A percentile compares a stretch with the other conserved stretches of the same genome.
Conservation (phyloP, 2,113 vertebrate species). For the Vidua chalybeata region DNA sequence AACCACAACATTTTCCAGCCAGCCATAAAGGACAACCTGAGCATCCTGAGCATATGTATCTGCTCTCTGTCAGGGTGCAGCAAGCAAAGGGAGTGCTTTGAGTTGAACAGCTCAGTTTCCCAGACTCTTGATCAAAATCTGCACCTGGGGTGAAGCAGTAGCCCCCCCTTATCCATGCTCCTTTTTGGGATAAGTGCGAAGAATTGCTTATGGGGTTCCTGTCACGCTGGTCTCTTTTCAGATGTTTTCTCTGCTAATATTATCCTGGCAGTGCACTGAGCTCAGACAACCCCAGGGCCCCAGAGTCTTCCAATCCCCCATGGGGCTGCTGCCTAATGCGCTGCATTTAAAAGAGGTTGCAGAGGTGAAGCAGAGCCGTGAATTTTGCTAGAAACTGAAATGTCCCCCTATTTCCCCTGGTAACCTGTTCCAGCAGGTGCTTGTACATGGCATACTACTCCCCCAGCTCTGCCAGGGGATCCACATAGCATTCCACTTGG, state of each 20-base stretch:
- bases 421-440: neutral
- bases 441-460: rapidly evolving
- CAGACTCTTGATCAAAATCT: neutral
- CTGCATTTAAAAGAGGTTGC: neutral
- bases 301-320: neutral
- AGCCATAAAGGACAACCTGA: neutral
- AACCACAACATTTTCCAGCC: neutral
- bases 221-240: rapidly evolving
- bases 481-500: neutral
- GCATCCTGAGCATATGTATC: neutral
- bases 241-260: neutral
- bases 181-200: neutral
- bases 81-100: neutral
- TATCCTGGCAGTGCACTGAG: rapidly evolving
- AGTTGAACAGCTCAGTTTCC: neutral
- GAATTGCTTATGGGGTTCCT: neutral
- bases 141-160: neutral
- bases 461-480: rapidly evolving
- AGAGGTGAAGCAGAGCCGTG: neutral
- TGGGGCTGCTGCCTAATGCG: neutral
- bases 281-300: rapidly evolving
- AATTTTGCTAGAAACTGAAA: neutral
- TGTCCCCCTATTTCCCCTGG: neutral
- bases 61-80: rapidly evolving
- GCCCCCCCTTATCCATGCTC: rapidly evolving